A percentile compares a stretch with the other conserved stretches of the same genome.
These are phyloP conservation scores for Eilema griseolum DNA, from an alignment of 2,888 invertebrate species.

Conservation along the genomic window DNA sequence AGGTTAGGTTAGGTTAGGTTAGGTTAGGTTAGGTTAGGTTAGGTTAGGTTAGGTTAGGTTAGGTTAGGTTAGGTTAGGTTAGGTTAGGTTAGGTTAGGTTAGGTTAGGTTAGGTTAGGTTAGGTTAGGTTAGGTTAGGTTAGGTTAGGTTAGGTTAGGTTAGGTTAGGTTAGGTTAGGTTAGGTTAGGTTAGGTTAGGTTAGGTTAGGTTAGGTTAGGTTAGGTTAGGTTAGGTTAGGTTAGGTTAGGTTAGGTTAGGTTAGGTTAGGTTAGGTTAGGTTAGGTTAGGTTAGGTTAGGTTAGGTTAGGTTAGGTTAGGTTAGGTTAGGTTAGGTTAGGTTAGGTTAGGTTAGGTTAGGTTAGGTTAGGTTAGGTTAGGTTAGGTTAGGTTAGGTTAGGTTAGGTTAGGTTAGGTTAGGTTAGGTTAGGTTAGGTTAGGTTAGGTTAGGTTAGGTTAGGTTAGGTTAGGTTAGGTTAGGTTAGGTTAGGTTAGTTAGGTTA, in stretches of 20 bases:
- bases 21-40: conserved; percentile 16
- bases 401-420: conserved; percentile 19
- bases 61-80: conserved; percentile 26
- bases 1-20: conserved; percentile 19
- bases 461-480: conserved; percentile 17
- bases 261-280: conserved; percentile 17
- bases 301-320: conserved; percentile 21
- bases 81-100: conserved; percentile 26
- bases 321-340: conserved; percentile 19
- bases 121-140: neutral
- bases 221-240: conserved; percentile 24
- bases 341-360: conserved; percentile 21
- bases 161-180: conserved; percentile 23
- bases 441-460: conserved; percentile 19
- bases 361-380: conserved; percentile 20
- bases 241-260: conserved; percentile 16
- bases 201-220: conserved; percentile 25
- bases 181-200: conserved; percentile 24
- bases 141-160: conserved; percentile 16
- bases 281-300: conserved; percentile 19
- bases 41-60: conserved; percentile 23
- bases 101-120: conserved; percentile 18
- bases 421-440: conserved; percentile 19
- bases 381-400: conserved; percentile 19
- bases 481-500: conserved; percentile 14